Evolutionary conservation across 2,113 vertebrate species (phyloP).

Genomic region (Coptodon bakossiorum): DNA sequence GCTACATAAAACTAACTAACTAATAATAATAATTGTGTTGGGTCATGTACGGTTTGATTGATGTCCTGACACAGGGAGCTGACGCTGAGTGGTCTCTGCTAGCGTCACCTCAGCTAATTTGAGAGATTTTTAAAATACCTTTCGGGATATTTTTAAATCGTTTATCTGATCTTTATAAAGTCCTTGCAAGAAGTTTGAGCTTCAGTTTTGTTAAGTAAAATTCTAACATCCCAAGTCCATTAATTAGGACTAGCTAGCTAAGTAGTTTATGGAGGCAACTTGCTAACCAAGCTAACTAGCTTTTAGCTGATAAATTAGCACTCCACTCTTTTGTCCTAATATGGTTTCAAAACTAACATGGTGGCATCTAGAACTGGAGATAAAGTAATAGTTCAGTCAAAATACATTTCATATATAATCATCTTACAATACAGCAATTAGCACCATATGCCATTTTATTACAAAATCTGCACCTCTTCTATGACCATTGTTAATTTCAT

Average conservation of each 20-base stretch:
- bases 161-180: not conserved
- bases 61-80: not conserved
- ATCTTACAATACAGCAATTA: not conserved
- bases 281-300: not conserved
- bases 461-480: not conserved
- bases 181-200: not conserved
- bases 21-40: not conserved
- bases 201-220: not conserved
- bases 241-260: not conserved
- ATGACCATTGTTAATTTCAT: not conserved
- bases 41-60: not conserved
- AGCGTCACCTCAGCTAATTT: not conserved
- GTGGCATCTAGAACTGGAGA: not conserved
- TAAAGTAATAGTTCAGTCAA: not conserved
- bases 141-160: accelerated
- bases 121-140: not conserved
- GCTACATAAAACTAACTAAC: not conserved
- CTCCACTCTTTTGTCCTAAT: not conserved
- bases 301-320: not conserved
- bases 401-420: not conserved
- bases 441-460: not conserved
- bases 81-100: not conserved
- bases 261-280: not conserved
- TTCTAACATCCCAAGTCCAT: not conserved
- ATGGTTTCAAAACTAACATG: not conserved